These are phyloP conservation scores for Acheta domesticus DNA, from an alignment of 2,888 invertebrate genomes.

Conservation along the genomic window DNA sequence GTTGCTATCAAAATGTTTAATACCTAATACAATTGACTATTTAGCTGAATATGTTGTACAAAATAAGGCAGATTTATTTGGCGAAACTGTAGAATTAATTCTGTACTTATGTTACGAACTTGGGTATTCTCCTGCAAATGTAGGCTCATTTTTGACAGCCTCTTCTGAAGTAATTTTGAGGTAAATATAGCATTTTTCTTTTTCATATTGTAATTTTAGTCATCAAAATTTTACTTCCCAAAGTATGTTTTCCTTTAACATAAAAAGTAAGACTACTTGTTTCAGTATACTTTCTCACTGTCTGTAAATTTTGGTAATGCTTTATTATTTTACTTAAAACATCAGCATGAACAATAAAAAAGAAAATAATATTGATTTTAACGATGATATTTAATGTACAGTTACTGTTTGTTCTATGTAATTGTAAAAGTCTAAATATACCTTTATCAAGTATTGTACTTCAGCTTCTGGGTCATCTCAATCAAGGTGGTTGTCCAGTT, in stretches of 20 bases:
- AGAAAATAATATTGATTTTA: no score
- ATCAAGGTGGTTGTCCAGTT: no score
- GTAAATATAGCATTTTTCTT: constrained; percentile 43
- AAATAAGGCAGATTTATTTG: constrained; percentile 49
- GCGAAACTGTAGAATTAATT: constrained; percentile 53
- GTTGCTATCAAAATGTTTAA: constrained; percentile 45
- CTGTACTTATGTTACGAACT: constrained; percentile 52
- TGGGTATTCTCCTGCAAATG: constrained; percentile 51
- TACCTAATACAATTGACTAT: constrained; percentile 35
- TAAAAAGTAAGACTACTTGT: no score
- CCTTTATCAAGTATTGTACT: no score
- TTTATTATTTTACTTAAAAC: no score
- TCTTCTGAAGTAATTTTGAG: constrained; percentile 49
- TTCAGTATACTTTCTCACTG: no score
- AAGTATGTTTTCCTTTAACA: background rate
- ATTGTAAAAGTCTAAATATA: no score
- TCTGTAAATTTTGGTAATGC: no score
- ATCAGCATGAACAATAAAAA: no score
- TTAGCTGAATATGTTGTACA: constrained; percentile 49
- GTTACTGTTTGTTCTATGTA: no score
- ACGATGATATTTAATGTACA: no score
- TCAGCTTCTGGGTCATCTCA: no score
- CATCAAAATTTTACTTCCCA: background rate
- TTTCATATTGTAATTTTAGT: background rate
- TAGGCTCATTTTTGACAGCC: constrained; percentile 45